Conservation (phyloP, 37 sponge, comb jelly and placozoan genomes). For the Aphrocallistes beatrix region DNA sequence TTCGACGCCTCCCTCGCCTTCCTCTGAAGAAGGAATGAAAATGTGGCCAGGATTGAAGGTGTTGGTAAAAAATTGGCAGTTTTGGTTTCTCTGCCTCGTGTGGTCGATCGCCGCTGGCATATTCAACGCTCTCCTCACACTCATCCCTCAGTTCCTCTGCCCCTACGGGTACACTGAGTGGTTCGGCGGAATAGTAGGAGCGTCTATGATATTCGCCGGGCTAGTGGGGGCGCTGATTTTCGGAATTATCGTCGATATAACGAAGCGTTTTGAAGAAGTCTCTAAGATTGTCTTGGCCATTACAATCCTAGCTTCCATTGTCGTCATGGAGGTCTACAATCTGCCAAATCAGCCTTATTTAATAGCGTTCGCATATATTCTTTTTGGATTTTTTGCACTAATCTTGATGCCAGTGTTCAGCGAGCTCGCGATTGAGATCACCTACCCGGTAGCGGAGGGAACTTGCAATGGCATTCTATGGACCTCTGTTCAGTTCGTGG, state of each 20-base stretch:
- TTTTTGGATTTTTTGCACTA: conserved; percentile 77
- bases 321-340: conserved; percentile 31
- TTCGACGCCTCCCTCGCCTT: not conserved
- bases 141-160: conserved; percentile 68
- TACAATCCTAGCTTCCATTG: conserved; percentile 36
- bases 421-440: conserved; percentile 79
- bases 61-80: conserved; percentile 19
- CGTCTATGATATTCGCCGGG: conserved; percentile 59
- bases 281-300: conserved; percentile 25
- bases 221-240: conserved; percentile 51
- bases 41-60: not conserved
- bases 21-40: conserved; percentile 16
- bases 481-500: conserved; percentile 23
- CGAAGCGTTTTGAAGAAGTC: conserved; percentile 52
- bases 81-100: conserved; percentile 27
- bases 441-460: conserved; percentile 78
- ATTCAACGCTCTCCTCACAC: conserved; percentile 51
- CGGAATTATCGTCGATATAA: conserved; percentile 49
- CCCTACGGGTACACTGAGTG: conserved; percentile 52
- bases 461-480: conserved; percentile 74
- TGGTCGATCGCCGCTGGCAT: conserved; percentile 50
- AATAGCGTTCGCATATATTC: conserved; percentile 38
- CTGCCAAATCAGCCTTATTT: conserved; percentile 20
- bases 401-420: conserved; percentile 54
- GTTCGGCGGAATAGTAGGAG: conserved; percentile 56